Percentiles rank a stretch among this genome's conserved stretches.
These are phyloP conservation scores for Iselma pallidipennis DNA, from an alignment of 2,888 invertebrate species.

Conservation along the genomic window DNA sequence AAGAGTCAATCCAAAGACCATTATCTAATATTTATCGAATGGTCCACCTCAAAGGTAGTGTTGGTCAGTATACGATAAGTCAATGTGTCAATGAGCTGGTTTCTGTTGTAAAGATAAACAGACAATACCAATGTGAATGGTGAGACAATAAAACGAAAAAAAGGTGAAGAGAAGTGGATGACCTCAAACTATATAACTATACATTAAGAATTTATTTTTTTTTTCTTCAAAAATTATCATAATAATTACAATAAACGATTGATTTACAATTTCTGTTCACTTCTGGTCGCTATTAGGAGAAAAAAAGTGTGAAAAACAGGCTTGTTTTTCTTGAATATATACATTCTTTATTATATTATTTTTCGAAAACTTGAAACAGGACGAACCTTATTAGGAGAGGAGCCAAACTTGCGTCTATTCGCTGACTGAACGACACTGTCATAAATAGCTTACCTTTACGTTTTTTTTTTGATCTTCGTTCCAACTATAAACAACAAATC, in stretches of 20 bases:
- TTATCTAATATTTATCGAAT: slow-evolving; percentile 4
- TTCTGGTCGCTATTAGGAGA: no score
- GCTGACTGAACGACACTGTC: not conserved
- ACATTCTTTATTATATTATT: no score
- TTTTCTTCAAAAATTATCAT: not conserved
- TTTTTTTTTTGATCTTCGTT: no score
- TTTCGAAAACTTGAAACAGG: no score
- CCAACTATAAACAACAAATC: not conserved
- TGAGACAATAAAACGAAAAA: no score
- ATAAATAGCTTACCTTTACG: not conserved
- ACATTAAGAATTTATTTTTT: not conserved
- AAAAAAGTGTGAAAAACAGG: no score
- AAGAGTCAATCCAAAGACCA: not conserved
- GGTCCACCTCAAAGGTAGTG: not conserved
- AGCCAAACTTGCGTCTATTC: not conserved
- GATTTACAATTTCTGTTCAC: no score
- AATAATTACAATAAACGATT: no score
- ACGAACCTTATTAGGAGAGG: not conserved
- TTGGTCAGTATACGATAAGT: slow-evolving; percentile 4
- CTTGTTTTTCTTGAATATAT: no score
- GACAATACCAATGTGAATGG: not conserved
- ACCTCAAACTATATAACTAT: not conserved
- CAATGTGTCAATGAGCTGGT: slow-evolving; percentile 7
- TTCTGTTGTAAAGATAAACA: not conserved
- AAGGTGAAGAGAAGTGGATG: slow-evolving; percentile 1